Evolutionary conservation across 1,140 invertebrate genomes (phyloP).

Genomic region (Chlorops oryzae): DNA sequence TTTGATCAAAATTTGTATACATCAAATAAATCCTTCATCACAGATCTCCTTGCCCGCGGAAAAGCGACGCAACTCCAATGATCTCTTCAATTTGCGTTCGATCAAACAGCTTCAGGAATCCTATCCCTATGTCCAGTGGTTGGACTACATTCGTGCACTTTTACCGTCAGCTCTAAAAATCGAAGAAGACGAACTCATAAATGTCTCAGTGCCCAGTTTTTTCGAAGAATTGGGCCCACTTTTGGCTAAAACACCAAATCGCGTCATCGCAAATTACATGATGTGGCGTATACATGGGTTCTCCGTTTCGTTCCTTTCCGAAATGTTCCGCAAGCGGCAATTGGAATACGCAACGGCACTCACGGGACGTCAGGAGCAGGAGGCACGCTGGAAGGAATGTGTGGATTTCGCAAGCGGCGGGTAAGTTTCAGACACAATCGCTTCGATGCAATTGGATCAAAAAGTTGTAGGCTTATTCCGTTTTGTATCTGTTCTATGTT

Average conservation of each 20-base stretch:
- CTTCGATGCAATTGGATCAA: too few species aligned
- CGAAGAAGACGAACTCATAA: constrained; percentile 64
- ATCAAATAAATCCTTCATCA: constrained; percentile 16
- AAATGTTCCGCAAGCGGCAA: constrained; percentile 64
- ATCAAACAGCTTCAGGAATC: constrained; percentile 65
- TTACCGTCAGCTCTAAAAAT: constrained; percentile 58
- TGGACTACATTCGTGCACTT: constrained; percentile 72
- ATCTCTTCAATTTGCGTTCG: constrained; percentile 86
- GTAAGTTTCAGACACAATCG: too few species aligned
- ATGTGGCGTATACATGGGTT: constrained; percentile 72
- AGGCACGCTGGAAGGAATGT: constrained; percentile 82
- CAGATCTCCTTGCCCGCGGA: constrained; percentile 85
- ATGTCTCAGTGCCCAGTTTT: constrained; percentile 74
- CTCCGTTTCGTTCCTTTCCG: constrained; percentile 68
- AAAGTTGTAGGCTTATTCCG: too few species aligned
- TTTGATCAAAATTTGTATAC: background rate
- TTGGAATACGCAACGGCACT: constrained; percentile 67
- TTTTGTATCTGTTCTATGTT: too few species aligned
- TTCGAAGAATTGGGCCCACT: constrained; percentile 60
- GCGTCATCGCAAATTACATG: constrained; percentile 66
- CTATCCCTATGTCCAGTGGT: constrained; percentile 54
- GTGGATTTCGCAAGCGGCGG: constrained; percentile 64
- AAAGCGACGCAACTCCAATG: constrained; percentile 83
- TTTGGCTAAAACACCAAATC: constrained; percentile 51
- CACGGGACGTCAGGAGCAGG: constrained; percentile 66